A percentile compares a stretch with the other conserved stretches of the same genome.
These are phyloP conservation scores for Bombus superbus DNA, from an alignment of 1,140 invertebrate genomes.

Conservation along the genomic window DNA sequence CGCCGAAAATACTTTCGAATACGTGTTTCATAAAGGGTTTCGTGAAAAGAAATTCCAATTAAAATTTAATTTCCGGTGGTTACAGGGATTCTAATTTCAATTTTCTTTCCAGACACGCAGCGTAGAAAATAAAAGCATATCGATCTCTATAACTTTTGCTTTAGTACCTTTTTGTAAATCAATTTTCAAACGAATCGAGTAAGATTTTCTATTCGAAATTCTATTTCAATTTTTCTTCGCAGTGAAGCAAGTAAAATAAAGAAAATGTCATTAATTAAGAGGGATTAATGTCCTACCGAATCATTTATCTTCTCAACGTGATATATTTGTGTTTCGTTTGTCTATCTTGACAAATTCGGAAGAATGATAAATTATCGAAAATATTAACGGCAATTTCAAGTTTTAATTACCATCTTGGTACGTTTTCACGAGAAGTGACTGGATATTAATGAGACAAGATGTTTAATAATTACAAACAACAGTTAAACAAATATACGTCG, in stretches of 20 bases:
- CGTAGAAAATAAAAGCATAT: neutral
- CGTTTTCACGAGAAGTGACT: no score
- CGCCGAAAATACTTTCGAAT: neutral
- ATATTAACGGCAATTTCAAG: neutral
- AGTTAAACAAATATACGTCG: neutral
- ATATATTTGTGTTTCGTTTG: neutral
- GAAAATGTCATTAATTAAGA: neutral
- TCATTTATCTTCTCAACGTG: neutral
- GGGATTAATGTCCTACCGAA: neutral
- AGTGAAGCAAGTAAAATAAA: neutral
- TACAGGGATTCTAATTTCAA: neutral
- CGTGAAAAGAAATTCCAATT: neutral
- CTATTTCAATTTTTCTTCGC: neutral
- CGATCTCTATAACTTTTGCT: neutral
- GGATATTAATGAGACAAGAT: neutral
- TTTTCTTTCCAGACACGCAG: neutral
- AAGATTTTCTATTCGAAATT: neutral
- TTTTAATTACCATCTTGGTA: no score
- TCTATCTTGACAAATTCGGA: neutral
- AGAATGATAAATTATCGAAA: conserved; percentile 4
- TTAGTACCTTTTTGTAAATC: neutral
- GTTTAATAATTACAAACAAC: no score
- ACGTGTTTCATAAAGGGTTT: neutral
- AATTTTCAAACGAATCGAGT: neutral
- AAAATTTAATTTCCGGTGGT: conserved; percentile 3